Conservation (phyloP, 1,140 invertebrate genomes). For the Pachypeltis micranthus region DNA sequence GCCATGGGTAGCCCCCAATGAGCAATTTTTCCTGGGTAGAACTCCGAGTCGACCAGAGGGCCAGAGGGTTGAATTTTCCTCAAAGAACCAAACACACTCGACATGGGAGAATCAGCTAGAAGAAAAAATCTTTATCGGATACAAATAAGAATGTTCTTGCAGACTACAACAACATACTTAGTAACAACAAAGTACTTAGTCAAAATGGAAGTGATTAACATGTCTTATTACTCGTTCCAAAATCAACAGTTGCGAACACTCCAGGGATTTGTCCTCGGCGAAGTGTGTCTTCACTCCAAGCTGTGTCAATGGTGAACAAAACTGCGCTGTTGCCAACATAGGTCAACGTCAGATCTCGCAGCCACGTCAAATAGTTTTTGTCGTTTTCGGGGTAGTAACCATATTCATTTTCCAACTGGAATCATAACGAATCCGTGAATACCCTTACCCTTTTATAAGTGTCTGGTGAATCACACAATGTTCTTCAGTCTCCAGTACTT, state of each 20-base stretch:
- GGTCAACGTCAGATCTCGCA: conserved; percentile 47
- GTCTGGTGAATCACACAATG: too few species aligned
- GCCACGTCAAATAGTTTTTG: conserved; percentile 46
- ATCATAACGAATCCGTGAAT: too few species aligned
- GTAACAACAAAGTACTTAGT: too few species aligned
- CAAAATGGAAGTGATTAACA: too few species aligned
- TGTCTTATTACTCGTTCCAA: conserved; percentile 44
- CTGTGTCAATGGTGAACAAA: conserved; percentile 76
- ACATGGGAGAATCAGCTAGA: too few species aligned
- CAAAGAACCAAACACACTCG: too few species aligned
- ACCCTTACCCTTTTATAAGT: too few species aligned
- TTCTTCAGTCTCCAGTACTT: too few species aligned
- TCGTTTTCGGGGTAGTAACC: conserved; percentile 70
- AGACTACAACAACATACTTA: too few species aligned
- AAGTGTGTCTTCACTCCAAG: conserved; percentile 37
- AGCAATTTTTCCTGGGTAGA: conserved; percentile 78
- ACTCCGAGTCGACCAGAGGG: conserved; percentile 80
- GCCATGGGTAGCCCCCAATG: conserved; percentile 66
- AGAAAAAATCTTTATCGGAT: too few species aligned
- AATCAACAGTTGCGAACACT: conserved; percentile 62
- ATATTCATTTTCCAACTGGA: conserved; percentile 89
- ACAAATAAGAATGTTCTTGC: too few species aligned
- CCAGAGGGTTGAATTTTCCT: conserved; percentile 41
- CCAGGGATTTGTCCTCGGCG: conserved; percentile 50
- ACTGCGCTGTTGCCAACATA: conserved; percentile 55